phyloP scores from a whole-genome alignment of 2,888 invertebrate species.

The Nipponacmea schrenckii region DNA sequence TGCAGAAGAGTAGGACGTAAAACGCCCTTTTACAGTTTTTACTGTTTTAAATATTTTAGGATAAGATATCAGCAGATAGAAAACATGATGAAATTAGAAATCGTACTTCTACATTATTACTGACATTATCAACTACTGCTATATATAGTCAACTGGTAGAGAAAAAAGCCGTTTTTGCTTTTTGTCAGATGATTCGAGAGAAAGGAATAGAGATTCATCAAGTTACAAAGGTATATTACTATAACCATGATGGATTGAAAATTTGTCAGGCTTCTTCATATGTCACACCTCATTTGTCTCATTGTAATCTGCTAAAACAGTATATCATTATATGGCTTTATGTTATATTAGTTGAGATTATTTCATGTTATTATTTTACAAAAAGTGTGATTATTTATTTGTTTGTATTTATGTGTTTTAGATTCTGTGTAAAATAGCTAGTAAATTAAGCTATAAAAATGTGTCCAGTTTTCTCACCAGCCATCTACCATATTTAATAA shows the following conservation, averaged over 20 bases:
- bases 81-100: constrained; percentile 48
- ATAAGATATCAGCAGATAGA: constrained; percentile 39
- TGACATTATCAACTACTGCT: constrained; percentile 47
- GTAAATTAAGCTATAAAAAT: constrained; percentile 38
- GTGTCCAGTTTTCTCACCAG: constrained; percentile 37
- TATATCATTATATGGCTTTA: too few species aligned
- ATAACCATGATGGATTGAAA: too few species aligned
- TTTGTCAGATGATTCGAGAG: constrained; percentile 52
- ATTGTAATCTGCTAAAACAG: too few species aligned
- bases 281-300: too few species aligned
- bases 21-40: not conserved
- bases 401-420: too few species aligned
- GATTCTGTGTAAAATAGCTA: constrained; percentile 49
- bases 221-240: constrained; percentile 41
- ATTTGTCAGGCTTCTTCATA: not conserved
- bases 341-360: too few species aligned
- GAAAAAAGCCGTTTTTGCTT: constrained; percentile 57
- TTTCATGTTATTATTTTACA: too few species aligned
- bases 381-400: too few species aligned
- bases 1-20: too few species aligned
- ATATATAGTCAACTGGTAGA: constrained; percentile 58
- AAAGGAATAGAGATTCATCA: constrained; percentile 38
- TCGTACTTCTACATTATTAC: constrained; percentile 49
- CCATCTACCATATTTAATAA: constrained; percentile 57
- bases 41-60: constrained; percentile 31